A percentile compares a stretch with the other conserved stretches of the same genome.
Evolutionary conservation across 2,797 vertebrate genomes (phyloP).

Genomic region (Coregonus ussuriensis): DNA sequence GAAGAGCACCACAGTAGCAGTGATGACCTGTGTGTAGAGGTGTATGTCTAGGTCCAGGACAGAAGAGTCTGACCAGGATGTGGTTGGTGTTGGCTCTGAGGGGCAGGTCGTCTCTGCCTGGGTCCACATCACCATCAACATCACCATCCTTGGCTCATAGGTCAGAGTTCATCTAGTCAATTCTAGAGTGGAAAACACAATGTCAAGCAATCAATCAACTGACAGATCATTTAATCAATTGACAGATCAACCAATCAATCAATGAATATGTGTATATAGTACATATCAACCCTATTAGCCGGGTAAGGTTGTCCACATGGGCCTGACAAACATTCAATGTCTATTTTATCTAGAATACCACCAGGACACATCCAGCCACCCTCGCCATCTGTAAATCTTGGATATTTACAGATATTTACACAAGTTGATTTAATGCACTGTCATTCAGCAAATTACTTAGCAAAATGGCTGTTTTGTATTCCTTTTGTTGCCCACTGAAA

Average conservation of each 20-base stretch:
- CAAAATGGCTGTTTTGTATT: too few species aligned
- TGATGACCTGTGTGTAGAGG: constrained; percentile 80
- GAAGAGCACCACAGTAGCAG: constrained; percentile 86
- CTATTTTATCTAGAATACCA: too few species aligned
- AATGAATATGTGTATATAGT: neutral
- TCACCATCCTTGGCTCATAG: constrained; percentile 63
- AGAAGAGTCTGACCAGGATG: constrained; percentile 89
- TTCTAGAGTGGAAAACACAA: constrained; percentile 26
- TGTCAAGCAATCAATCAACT: neutral
- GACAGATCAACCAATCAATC: neutral
- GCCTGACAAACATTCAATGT: too few species aligned
- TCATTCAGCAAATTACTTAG: too few species aligned
- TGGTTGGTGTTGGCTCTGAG: constrained; percentile 90
- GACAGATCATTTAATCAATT: neutral
- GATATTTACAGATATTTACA: too few species aligned
- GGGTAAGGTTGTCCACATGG: neutral
- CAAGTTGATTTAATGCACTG: too few species aligned
- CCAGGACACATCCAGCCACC: too few species aligned
- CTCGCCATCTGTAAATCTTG: too few species aligned
- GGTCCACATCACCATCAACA: constrained; percentile 66
- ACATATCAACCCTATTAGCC: neutral
- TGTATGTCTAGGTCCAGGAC: constrained; percentile 84
- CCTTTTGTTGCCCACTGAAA: too few species aligned
- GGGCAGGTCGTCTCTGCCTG: constrained; percentile 85
- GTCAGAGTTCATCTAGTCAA: constrained; percentile 19